Evolutionary conservation across 2,113 vertebrate genomes (phyloP).

Genomic region (Pomatostomus ruficeps): DNA sequence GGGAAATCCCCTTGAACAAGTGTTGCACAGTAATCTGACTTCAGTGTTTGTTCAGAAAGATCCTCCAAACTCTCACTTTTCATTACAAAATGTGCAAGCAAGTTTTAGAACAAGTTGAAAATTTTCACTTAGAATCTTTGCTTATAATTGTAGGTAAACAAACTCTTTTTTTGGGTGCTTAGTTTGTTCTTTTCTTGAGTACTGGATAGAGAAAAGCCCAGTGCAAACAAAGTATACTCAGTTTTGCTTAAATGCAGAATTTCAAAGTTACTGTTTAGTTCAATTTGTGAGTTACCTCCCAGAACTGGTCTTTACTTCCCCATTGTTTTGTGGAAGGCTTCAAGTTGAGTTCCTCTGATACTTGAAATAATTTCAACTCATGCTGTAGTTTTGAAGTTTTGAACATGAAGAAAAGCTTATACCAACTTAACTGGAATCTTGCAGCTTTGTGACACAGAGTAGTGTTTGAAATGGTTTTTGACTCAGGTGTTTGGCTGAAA

Average conservation of each 20-base stretch:
- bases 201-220: not conserved
- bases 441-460: not conserved
- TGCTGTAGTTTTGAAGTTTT: not conserved
- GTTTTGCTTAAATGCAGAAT: not conserved
- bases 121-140: not conserved
- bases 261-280: not conserved
- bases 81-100: not conserved
- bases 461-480: not conserved
- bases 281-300: not conserved
- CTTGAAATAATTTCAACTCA: not conserved
- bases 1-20: slow-evolving; percentile 31
- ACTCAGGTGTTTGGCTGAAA: not conserved
- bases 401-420: not conserved
- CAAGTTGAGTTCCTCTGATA: not conserved
- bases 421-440: not conserved
- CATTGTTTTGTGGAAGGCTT: not conserved
- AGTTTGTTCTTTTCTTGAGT: not conserved
- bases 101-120: not conserved
- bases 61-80: not conserved
- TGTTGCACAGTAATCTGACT: not conserved
- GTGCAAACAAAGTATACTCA: not conserved
- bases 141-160: not conserved
- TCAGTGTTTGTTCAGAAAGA: not conserved
- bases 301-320: not conserved
- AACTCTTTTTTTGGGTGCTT: not conserved